phyloP scores from a whole-genome alignment of 2,797 vertebrate species.

The Coracias cyanogaster region DNA sequence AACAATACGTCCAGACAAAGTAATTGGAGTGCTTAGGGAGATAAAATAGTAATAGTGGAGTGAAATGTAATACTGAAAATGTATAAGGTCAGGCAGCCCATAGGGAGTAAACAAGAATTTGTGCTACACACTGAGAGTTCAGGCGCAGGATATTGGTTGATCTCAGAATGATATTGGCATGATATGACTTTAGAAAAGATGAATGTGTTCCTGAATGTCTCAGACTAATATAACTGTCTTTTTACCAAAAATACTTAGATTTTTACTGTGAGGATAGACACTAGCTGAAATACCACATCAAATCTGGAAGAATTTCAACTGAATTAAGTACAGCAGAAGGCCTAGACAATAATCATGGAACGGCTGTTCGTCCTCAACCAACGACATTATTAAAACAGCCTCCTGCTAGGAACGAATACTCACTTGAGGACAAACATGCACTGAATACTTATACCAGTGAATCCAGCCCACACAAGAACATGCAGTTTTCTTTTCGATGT shows the following conservation, averaged over 20 bases:
- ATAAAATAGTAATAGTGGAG: background rate
- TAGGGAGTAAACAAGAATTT: background rate
- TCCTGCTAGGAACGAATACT: background rate
- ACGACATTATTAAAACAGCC: background rate
- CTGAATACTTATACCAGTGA: accelerated
- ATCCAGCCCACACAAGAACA: background rate
- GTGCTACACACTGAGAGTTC: background rate
- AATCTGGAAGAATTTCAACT: background rate
- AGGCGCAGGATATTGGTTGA: background rate
- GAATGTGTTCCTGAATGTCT: background rate
- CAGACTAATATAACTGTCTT: background rate
- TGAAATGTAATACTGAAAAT: background rate
- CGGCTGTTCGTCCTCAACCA: background rate
- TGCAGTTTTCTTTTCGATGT: background rate
- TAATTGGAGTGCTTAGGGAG: background rate
- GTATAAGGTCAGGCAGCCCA: background rate
- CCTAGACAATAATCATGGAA: background rate
- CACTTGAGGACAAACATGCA: background rate
- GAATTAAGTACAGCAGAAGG: background rate
- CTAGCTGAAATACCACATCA: background rate
- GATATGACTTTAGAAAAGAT: background rate
- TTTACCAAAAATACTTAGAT: background rate
- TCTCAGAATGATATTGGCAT: background rate
- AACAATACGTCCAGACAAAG: background rate
- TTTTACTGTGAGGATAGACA: background rate